These are phyloP conservation scores for Dicrurus megarhynchus DNA, from an alignment of 2,113 vertebrate species.

Conservation along the genomic window DNA sequence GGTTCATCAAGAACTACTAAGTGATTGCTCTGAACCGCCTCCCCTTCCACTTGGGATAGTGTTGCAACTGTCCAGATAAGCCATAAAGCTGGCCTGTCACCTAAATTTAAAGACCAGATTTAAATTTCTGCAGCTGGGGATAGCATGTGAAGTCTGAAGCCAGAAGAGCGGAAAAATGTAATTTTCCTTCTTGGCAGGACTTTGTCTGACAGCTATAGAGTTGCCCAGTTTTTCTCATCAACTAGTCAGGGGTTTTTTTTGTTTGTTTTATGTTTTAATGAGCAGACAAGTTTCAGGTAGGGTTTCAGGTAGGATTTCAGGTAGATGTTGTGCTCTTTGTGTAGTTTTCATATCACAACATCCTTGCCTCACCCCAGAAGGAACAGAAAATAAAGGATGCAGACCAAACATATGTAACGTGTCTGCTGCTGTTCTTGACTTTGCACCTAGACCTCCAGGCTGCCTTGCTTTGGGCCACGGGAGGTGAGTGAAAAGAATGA, in stretches of 20 bases:
- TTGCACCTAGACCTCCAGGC: background rate
- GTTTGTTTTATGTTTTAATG: background rate
- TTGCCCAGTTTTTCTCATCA: background rate
- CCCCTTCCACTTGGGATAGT: background rate
- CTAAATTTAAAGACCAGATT: background rate
- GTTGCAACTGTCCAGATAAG: background rate
- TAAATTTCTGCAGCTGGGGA: background rate
- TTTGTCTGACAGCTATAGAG: background rate
- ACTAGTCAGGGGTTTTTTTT: background rate
- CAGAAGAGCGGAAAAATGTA: background rate
- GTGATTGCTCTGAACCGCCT: background rate
- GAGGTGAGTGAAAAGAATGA: background rate
- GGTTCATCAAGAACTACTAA: background rate
- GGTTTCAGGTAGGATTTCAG: background rate
- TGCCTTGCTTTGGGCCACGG: background rate
- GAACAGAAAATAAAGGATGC: background rate
- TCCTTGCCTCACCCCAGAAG: background rate
- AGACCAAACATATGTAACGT: rapidly evolving
- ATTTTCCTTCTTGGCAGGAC: background rate
- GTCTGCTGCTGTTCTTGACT: background rate
- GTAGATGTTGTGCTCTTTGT: background rate
- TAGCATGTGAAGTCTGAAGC: background rate
- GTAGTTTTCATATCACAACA: background rate
- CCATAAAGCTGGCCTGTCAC: background rate
- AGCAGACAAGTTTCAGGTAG: background rate